Percentiles rank a stretch among this genome's conserved stretches.
Conservation (phyloP, 2,888 invertebrate species). For the Drosophila crucigera region DNA sequence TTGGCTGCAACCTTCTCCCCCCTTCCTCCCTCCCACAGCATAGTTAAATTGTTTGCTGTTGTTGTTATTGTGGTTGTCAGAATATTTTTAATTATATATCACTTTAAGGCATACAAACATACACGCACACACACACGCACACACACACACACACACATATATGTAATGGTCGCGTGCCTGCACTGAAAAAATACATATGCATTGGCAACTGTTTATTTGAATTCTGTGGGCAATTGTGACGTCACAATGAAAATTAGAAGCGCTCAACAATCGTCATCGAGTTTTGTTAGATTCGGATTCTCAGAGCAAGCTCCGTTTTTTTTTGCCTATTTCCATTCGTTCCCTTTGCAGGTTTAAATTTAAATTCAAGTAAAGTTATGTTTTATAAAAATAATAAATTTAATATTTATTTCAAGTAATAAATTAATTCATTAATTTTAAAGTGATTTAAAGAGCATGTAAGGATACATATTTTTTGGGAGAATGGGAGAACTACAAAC, state of each 20-base stretch:
- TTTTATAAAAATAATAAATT: background rate
- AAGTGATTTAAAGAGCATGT: background rate
- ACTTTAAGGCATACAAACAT: slow-evolving; percentile 21
- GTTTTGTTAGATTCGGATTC: background rate
- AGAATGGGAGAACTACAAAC: background rate
- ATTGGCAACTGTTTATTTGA: background rate
- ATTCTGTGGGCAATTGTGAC: background rate
- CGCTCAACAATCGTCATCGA: background rate
- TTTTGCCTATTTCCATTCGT: background rate
- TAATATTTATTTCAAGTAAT: background rate
- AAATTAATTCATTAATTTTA: background rate
- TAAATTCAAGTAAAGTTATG: background rate
- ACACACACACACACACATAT: background rate
- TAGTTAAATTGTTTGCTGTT: slow-evolving; percentile 33
- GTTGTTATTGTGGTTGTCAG: slow-evolving; percentile 58
- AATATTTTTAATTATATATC: slow-evolving; percentile 65
- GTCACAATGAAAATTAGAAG: background rate
- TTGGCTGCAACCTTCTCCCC: background rate
- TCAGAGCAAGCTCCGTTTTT: background rate
- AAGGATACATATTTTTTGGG: background rate
- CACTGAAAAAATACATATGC: slow-evolving; percentile 41
- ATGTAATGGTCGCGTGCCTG: slow-evolving; percentile 67
- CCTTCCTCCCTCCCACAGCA: background rate
- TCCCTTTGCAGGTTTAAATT: background rate
- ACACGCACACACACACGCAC: background rate